phyloP scores from a whole-genome alignment of 2,113 vertebrate genomes.

The Phaetusa simplex region DNA sequence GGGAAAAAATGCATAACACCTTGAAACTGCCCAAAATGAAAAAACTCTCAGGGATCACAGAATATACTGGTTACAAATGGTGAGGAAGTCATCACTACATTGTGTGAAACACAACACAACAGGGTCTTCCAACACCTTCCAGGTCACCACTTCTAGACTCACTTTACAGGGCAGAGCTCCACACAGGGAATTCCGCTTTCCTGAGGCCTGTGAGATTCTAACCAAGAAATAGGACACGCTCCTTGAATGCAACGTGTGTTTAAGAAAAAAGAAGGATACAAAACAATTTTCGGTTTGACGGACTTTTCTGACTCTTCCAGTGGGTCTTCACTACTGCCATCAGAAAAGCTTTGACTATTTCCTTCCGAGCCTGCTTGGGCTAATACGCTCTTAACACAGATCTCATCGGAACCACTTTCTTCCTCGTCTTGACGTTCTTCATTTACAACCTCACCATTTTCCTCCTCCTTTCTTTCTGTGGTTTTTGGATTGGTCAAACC shows the following conservation, averaged over 20 bases:
- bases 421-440: neutral
- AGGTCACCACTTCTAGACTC: neutral
- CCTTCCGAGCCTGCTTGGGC: neutral
- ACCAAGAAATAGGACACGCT: rapidly evolving
- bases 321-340: neutral
- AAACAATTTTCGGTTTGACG: neutral
- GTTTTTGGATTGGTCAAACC: neutral
- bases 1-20: too few relatives aligned
- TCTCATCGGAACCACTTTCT: neutral
- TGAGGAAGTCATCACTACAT: rapidly evolving
- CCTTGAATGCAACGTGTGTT: neutral
- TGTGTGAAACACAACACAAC: neutral
- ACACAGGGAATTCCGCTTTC: neutral
- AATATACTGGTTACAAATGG: too few relatives aligned
- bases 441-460: neutral
- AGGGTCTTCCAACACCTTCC: neutral
- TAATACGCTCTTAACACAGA: neutral
- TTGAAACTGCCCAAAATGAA: too few relatives aligned
- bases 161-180: neutral
- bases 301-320: neutral
- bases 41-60: too few relatives aligned
- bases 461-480: neutral
- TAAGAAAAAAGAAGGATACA: conserved; percentile 87
- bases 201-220: neutral
- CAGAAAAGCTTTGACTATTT: neutral